These are phyloP conservation scores for Ladona fulva DNA, from an alignment of 1,140 invertebrate species.

Conservation along the genomic window DNA sequence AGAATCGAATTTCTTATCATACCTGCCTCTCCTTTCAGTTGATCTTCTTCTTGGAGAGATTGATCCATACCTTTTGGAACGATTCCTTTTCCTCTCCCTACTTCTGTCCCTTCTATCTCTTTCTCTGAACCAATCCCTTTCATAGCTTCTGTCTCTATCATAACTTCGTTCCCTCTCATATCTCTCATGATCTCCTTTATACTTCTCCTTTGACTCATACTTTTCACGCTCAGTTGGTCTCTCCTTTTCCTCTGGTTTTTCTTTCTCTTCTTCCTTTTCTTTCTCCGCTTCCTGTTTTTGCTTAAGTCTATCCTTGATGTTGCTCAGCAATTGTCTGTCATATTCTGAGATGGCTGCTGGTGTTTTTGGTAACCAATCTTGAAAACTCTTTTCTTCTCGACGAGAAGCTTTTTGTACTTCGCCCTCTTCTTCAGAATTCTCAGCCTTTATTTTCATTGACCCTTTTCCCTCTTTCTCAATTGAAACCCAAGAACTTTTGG, in stretches of 20 bases:
- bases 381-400: conserved; percentile 35
- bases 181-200: conserved; percentile 9
- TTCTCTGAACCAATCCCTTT: conserved; percentile 17
- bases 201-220: conserved; percentile 7
- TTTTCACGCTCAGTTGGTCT: neutral
- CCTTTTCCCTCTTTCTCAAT: conserved; percentile 35
- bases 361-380: conserved; percentile 22
- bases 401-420: conserved; percentile 30
- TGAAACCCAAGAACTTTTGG: conserved; percentile 23
- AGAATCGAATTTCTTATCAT: neutral
- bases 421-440: conserved; percentile 30
- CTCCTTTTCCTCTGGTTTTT: conserved; percentile 9
- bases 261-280: conserved; percentile 13
- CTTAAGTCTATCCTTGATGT: conserved; percentile 21
- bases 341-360: conserved; percentile 17
- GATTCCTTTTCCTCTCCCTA: conserved; percentile 13
- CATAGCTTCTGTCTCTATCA: conserved; percentile 18
- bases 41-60: neutral
- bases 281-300: conserved; percentile 19
- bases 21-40: neutral
- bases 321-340: conserved; percentile 18
- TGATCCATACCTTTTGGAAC: neutral
- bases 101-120: conserved; percentile 11
- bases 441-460: conserved; percentile 28
- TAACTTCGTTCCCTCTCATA: conserved; percentile 17